Percentiles rank a stretch among this genome's conserved stretches.
phyloP scores from a whole-genome alignment of 1,140 invertebrate species.

The Psilanteris sp. region DNA sequence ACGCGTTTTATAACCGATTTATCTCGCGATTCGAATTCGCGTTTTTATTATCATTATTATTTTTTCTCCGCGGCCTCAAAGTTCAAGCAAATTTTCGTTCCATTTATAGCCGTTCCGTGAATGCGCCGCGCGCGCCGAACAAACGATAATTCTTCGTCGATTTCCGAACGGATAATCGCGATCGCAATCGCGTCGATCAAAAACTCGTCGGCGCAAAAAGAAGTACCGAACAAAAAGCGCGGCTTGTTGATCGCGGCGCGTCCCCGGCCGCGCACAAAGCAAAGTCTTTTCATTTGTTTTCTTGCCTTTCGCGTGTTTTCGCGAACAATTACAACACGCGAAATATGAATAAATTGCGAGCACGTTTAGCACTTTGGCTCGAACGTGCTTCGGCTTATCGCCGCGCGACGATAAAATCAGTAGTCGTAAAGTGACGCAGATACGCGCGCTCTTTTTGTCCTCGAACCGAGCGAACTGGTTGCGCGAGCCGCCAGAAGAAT shows the following conservation, averaged over 20 bases:
- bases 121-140: no score
- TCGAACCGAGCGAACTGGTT: conserved; percentile 27
- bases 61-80: no score
- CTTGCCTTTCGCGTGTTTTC: conserved; percentile 7
- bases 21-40: no score
- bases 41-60: no score
- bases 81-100: no score
- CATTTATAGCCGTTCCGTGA: no score
- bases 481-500: conserved; percentile 15
- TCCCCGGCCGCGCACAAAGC: no score
- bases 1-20: no score
- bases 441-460: conserved; percentile 35
- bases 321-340: conserved; percentile 26
- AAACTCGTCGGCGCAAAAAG: conserved; percentile 1
- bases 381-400: conserved; percentile 27
- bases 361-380: conserved; percentile 16
- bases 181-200: background rate
- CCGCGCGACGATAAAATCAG: conserved; percentile 34
- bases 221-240: background rate
- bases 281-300: conserved; percentile 1
- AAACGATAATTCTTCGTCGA: no score
- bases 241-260: background rate
- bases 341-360: conserved; percentile 25
- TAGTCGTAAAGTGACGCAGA: conserved; percentile 46
- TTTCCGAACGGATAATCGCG: no score